These are phyloP conservation scores for Nysson spinosus DNA, from an alignment of 2,888 invertebrate species.

Conservation along the genomic window DNA sequence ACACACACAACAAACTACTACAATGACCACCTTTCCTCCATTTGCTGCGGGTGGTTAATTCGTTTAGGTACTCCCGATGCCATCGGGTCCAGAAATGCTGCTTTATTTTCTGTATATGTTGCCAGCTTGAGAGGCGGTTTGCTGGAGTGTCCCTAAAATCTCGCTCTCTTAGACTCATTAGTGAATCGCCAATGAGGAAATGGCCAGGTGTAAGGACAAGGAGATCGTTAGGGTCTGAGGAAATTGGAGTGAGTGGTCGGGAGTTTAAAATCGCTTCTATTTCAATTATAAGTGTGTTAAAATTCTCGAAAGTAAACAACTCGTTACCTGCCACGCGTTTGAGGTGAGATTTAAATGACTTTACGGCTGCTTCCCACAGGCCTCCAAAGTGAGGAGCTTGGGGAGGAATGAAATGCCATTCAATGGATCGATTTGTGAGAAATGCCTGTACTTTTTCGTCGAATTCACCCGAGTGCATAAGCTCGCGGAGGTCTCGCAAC, in stretches of 20 bases:
- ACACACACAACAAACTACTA: too few relatives aligned
- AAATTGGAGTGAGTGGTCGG: neutral
- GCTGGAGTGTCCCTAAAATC: too few relatives aligned
- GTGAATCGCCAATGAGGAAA: too few relatives aligned
- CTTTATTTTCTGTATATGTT: too few relatives aligned
- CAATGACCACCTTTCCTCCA: too few relatives aligned
- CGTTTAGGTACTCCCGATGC: neutral
- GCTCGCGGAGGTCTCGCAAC: neutral
- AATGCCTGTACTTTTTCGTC: neutral
- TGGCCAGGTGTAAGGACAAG: too few relatives aligned
- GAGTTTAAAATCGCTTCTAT: conserved; percentile 1
- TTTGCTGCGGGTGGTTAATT: neutral
- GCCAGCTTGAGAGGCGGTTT: too few relatives aligned
- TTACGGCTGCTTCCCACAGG: too few relatives aligned
- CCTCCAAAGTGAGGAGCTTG: too few relatives aligned
- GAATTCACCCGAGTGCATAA: neutral
- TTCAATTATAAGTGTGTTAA: neutral
- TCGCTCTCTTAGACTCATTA: too few relatives aligned
- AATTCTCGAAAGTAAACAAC: neutral
- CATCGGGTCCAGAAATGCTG: conserved; percentile 5
- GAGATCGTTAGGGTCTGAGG: conserved; percentile 1
- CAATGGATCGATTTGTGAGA: too few relatives aligned
- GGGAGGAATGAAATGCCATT: too few relatives aligned
- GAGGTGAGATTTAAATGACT: neutral
- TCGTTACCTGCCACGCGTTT: neutral